phyloP scores from a whole-genome alignment of 1,140 invertebrate genomes.

The Cephus cinctus region DNA sequence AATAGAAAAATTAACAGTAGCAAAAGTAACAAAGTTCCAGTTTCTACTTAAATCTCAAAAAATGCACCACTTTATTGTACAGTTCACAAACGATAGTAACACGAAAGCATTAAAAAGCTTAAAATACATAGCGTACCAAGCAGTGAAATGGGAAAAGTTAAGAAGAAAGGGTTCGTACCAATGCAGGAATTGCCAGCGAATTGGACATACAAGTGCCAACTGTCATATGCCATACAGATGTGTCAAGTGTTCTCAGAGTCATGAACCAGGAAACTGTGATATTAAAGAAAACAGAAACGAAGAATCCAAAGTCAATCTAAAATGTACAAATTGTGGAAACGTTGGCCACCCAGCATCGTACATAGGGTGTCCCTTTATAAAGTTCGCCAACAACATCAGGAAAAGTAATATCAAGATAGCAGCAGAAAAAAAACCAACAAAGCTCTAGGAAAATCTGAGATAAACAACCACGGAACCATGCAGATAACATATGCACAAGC shows the following conservation, averaged over 20 bases:
- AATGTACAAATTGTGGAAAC: slow-evolving; percentile 13
- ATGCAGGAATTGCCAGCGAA: slow-evolving; percentile 27
- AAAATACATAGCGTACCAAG: slow-evolving; percentile 13
- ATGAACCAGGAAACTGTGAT: slow-evolving; percentile 14
- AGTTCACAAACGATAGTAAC: slow-evolving; percentile 16
- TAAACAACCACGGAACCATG: no score
- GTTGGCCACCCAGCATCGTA: slow-evolving; percentile 15
- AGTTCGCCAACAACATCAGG: not conserved
- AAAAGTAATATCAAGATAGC: no score
- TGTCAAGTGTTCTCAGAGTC: slow-evolving; percentile 13
- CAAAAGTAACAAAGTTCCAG: slow-evolving; percentile 17
- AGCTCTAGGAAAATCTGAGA: no score
- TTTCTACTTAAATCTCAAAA: slow-evolving; percentile 15
- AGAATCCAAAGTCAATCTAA: not conserved
- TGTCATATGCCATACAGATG: slow-evolving; percentile 22
- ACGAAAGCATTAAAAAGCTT: slow-evolving; percentile 13
- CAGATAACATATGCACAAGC: no score
- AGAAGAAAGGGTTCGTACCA: slow-evolving; percentile 18
- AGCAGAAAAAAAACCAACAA: not conserved
- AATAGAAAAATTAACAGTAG: slow-evolving; percentile 7
- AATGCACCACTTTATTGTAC: slow-evolving; percentile 19
- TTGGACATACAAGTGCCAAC: slow-evolving; percentile 19
- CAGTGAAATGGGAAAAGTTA: slow-evolving; percentile 22
- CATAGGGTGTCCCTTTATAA: slow-evolving; percentile 13
- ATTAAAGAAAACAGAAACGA: not conserved